Conservation (phyloP, 2,888 invertebrate genomes). For the Heteropelma amictum region DNA sequence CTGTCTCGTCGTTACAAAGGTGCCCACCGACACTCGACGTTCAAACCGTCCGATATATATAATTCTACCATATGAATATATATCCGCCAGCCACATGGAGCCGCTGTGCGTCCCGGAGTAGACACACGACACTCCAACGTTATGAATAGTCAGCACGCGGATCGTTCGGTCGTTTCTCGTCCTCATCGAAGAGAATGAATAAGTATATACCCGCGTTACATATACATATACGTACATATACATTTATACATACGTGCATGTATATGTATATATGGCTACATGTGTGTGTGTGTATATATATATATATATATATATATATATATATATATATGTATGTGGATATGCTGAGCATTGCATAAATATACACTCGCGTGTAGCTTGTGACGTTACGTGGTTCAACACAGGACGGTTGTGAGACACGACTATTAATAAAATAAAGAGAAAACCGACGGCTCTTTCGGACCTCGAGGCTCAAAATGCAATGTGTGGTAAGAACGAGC, state of each 20-base stretch:
- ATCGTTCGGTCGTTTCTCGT: conserved; percentile 53
- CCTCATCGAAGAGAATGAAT: conserved; percentile 68
- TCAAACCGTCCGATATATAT: not conserved
- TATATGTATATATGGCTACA: not conserved
- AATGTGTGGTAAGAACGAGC: not conserved
- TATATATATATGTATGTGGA: conserved; percentile 8
- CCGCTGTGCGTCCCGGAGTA: conserved; percentile 1
- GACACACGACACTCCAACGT: conserved; percentile 34
- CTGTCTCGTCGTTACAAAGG: not conserved
- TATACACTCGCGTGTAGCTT: conserved; percentile 63
- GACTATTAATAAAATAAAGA: conserved; percentile 73
- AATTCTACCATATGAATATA: no score
- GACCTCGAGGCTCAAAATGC: conserved; percentile 32
- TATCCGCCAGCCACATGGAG: not conserved
- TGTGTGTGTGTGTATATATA: conserved; percentile 39
- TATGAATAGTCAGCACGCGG: conserved; percentile 63
- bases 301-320: not conserved
- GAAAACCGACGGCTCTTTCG: conserved; percentile 13
- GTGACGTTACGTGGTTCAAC: conserved; percentile 61
- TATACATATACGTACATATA: not conserved
- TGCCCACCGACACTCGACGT: conserved; percentile 5
- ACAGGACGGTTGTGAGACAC: conserved; percentile 64
- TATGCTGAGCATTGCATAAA: conserved; percentile 61
- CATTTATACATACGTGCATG: not conserved
- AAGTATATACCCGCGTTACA: conserved; percentile 62